These are phyloP conservation scores for Galaxias olidus DNA, from an alignment of 2,797 vertebrate genomes.

Conservation along the genomic window DNA sequence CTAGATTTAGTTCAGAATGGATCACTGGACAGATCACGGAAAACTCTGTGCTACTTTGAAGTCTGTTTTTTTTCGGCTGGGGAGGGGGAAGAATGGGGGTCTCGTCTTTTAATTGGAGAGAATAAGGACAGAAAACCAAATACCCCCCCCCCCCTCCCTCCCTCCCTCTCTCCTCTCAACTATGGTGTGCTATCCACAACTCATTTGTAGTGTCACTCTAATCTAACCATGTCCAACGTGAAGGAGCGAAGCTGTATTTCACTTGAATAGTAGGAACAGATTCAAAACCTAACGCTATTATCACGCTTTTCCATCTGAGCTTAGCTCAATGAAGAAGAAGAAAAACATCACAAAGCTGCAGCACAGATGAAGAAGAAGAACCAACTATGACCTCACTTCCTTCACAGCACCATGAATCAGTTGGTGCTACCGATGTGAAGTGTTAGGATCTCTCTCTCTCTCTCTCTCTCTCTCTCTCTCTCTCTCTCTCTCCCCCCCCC, in stretches of 20 bases:
- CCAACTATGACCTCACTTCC: slow-evolving; percentile 47
- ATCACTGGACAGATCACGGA: neutral
- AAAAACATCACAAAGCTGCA: neutral
- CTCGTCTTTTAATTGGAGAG: too few relatives aligned
- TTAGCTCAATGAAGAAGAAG: neutral
- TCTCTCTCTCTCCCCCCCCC: neutral
- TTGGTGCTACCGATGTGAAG: slow-evolving; percentile 32
- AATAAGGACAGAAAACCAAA: neutral
- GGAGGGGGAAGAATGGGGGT: too few relatives aligned
- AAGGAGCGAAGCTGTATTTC: too few relatives aligned
- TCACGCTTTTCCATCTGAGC: too few relatives aligned
- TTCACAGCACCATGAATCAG: slow-evolving; percentile 47
- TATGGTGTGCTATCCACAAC: too few relatives aligned
- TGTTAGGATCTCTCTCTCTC: slow-evolving; percentile 34
- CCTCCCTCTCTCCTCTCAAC: too few relatives aligned
- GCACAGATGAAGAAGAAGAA: slow-evolving; percentile 40
- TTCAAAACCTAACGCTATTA: neutral
- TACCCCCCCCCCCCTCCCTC: too few relatives aligned
- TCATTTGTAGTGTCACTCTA: too few relatives aligned
- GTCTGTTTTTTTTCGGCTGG: neutral
- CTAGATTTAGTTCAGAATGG: slow-evolving; percentile 1
- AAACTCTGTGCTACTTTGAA: slow-evolving; percentile 3
- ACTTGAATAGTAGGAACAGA: neutral
- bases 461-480: slow-evolving; percentile 20
- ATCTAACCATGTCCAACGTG: too few relatives aligned